phyloP scores from a whole-genome alignment of 1,140 invertebrate species.

The Drosophila pachea region DNA sequence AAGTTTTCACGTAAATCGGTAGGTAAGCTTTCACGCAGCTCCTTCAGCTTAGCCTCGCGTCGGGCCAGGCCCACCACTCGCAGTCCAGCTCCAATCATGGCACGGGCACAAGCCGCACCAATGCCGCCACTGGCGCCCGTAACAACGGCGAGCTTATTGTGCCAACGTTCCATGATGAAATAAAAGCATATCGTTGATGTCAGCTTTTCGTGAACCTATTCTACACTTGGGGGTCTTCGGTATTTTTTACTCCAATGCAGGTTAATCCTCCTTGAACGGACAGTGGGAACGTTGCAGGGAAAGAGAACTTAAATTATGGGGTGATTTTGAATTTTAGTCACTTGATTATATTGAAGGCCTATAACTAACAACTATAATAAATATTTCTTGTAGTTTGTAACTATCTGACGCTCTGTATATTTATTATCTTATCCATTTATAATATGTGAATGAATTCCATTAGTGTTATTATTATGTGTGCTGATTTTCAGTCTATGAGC shows the following conservation, averaged over 20 bases:
- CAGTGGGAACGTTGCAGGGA: not conserved
- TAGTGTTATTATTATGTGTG: not conserved
- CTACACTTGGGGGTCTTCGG: constrained; percentile 31
- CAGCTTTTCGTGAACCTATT: not conserved
- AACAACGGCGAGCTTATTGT: constrained; percentile 76
- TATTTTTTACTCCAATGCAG: constrained; percentile 19
- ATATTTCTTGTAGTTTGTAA: not conserved
- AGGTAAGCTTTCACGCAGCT: constrained; percentile 68
- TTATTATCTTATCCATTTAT: not conserved
- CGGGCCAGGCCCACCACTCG: constrained; percentile 86
- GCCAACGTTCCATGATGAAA: constrained; percentile 71
- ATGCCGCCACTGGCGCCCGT: constrained; percentile 81
- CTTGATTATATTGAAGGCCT: too few relatives aligned
- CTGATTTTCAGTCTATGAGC: constrained; percentile 16
- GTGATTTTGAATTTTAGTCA: not conserved
- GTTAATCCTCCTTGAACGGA: constrained; percentile 23
- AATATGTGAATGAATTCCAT: not conserved
- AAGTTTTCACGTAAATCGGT: constrained; percentile 76
- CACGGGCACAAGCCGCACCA: constrained; percentile 79
- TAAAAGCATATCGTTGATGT: not conserved
- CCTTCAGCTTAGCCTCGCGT: constrained; percentile 82
- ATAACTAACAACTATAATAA: too few relatives aligned
- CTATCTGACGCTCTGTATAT: too few relatives aligned
- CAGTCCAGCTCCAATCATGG: constrained; percentile 80
- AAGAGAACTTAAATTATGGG: not conserved